Evolutionary conservation across 2,113 vertebrate genomes (phyloP).

Genomic region (Colius striatus): DNA sequence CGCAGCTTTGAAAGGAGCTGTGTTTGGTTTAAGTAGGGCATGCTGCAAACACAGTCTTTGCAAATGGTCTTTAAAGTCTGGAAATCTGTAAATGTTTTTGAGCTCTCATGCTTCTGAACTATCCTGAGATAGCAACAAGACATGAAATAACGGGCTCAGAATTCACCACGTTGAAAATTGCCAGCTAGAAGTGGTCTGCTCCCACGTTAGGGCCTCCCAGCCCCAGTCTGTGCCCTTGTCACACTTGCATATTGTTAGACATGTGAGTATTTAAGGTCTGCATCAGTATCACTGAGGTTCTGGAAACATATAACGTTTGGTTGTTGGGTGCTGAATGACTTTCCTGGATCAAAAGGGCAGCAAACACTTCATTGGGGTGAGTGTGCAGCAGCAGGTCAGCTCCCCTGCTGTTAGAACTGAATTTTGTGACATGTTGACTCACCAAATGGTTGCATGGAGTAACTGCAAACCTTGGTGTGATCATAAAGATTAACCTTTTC

Average conservation of each 20-base stretch:
- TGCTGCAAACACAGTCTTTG: not conserved
- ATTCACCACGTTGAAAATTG: rapidly evolving
- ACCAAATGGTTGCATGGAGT: not conserved
- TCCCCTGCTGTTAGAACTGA: not conserved
- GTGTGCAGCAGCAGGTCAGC: rapidly evolving
- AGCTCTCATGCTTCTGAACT: rapidly evolving
- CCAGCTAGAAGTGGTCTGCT: not conserved
- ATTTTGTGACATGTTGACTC: not conserved
- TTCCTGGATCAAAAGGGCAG: not conserved
- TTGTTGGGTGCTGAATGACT: not conserved
- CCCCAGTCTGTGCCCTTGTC: not conserved
- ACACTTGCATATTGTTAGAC: rapidly evolving
- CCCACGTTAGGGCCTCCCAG: rapidly evolving
- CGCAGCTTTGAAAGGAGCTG: rapidly evolving
- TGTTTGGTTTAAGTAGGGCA: not conserved
- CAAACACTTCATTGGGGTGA: rapidly evolving
- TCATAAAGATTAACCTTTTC: not conserved
- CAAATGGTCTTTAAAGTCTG: too few relatives aligned
- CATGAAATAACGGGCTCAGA: rapidly evolving
- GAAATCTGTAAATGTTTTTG: not conserved
- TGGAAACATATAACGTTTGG: rapidly evolving
- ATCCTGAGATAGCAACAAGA: rapidly evolving
- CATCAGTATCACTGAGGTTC: rapidly evolving
- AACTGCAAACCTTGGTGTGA: not conserved
- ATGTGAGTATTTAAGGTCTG: rapidly evolving